Base-by-base conservation (phyloP, 2,113 vertebrate species). In the Ochotona curzoniae region DNA sequence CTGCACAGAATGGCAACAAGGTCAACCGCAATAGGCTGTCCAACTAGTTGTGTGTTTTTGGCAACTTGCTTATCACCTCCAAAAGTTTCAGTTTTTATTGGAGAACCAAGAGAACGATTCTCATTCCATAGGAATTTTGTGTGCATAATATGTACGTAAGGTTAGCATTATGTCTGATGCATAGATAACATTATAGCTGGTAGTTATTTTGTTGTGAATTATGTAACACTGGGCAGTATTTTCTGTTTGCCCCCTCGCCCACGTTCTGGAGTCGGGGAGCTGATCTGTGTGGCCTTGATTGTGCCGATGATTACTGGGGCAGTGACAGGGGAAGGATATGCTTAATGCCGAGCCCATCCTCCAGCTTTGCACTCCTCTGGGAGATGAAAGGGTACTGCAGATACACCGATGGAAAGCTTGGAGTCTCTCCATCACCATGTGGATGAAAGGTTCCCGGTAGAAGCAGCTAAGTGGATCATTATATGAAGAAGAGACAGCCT, bases 61-160 rank as follows among this genome's bases (percentile, higher is more conserved):
- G 26, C 21, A 75, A 51, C 20, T 9, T 61, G 23, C 32, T 76
- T 84, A 73, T 79, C 54, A 35, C 38, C 54, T 84, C 23, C 64
- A 51, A 47, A 67, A 78, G 38, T 25, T 73, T 80, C 73, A 80
- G 23, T 1, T 87, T 69, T 80, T 60, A 66, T 60, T 21, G 4
- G 15, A 35, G 47, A 73, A 61, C 71, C 17, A 32, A 64, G 26
- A 57, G 32, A 80, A 32, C n/a, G 35, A 66, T 47, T 89, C 44
- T 32, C 15, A 35, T 79, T 89, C 87, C 61, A n/a, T 51, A 79
- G 3, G 28, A 86, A 20, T 23, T 93, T 93, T 89, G 88, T 57
- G 35, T 28, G 2, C 89, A 76, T 26, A 23, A n/a, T 28, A 54
- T 66, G 28, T 63, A 91, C 79, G 89, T 18, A 38, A 25, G 61